Conservation (phyloP, 2,888 invertebrate species). For the Synanthedon vespiformis region DNA sequence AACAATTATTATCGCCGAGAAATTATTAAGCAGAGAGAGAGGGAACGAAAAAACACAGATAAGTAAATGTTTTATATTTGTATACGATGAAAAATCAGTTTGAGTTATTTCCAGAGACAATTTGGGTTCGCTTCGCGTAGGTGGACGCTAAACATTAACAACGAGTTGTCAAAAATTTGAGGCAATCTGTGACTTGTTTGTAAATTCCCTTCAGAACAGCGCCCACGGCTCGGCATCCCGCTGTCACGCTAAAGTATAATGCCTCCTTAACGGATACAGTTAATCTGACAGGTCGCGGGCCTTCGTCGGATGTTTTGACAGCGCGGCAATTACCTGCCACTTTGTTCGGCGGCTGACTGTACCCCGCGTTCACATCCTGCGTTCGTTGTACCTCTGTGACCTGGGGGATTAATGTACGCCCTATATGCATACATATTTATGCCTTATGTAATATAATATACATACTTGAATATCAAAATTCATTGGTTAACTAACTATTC, state of each 20-base stretch:
- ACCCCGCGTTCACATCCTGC: constrained; percentile 48
- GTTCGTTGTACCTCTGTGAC: constrained; percentile 3
- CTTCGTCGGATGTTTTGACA: constrained; percentile 63
- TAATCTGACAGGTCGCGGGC: constrained; percentile 44
- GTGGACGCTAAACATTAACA: not conserved
- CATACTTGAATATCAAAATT: too few species aligned
- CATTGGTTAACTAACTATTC: too few species aligned
- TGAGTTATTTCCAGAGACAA: too few species aligned
- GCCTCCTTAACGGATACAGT: constrained; percentile 54
- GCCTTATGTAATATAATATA: too few species aligned
- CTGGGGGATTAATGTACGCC: not conserved
- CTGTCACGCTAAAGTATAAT: constrained; percentile 12
- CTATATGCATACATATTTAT: too few species aligned
- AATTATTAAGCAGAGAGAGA: too few species aligned
- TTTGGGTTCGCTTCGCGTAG: not conserved
- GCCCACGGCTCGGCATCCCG: constrained; percentile 17
- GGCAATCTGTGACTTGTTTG: constrained; percentile 13
- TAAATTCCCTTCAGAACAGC: constrained; percentile 10
- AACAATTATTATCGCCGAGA: too few species aligned
- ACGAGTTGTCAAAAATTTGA: not conserved
- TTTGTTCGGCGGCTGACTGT: constrained; percentile 33
- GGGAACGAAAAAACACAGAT: too few species aligned
- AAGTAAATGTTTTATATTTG: too few species aligned
- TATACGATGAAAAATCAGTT: too few species aligned
- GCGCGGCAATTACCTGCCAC: constrained; percentile 56